Percentiles rank a stretch among this genome's conserved stretches.
These are phyloP conservation scores for Rhea pennata DNA, from an alignment of 2,113 vertebrate genomes.

Conservation along the genomic window DNA sequence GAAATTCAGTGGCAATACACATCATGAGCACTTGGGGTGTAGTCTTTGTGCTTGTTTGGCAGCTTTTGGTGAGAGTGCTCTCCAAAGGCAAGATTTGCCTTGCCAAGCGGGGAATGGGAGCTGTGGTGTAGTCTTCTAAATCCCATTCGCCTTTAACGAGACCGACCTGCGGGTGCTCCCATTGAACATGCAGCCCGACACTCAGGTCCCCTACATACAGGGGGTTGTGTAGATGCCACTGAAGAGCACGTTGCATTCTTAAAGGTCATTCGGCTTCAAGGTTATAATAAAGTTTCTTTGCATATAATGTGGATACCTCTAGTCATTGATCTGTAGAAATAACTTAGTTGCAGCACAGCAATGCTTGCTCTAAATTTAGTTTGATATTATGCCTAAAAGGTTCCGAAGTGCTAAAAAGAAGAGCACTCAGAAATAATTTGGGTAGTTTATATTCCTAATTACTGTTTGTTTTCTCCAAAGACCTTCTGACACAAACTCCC, in stretches of 20 bases:
- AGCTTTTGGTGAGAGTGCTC: neutral
- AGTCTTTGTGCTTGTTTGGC: fast-evolving
- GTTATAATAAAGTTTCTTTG: neutral
- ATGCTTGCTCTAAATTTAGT: neutral
- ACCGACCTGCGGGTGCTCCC: neutral
- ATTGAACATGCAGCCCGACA: neutral
- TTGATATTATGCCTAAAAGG: neutral
- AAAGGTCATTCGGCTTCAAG: neutral
- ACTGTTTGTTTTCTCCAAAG: neutral
- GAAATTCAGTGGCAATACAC: neutral
- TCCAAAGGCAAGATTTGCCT: neutral
- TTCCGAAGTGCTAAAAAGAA: neutral
- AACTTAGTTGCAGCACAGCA: neutral
- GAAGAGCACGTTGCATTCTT: neutral
- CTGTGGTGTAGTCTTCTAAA: neutral
- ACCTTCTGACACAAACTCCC: neutral
- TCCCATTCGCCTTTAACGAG: neutral
- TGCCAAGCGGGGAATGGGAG: neutral
- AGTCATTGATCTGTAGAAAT: neutral
- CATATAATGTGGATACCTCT: neutral
- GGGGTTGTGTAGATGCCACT: no score
- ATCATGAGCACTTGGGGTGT: fast-evolving
- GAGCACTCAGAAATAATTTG: neutral
- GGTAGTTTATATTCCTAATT: neutral
- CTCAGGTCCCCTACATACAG: neutral